Evolutionary conservation across 2,113 vertebrate genomes (phyloP).

Genomic region (Vidua macroura): DNA sequence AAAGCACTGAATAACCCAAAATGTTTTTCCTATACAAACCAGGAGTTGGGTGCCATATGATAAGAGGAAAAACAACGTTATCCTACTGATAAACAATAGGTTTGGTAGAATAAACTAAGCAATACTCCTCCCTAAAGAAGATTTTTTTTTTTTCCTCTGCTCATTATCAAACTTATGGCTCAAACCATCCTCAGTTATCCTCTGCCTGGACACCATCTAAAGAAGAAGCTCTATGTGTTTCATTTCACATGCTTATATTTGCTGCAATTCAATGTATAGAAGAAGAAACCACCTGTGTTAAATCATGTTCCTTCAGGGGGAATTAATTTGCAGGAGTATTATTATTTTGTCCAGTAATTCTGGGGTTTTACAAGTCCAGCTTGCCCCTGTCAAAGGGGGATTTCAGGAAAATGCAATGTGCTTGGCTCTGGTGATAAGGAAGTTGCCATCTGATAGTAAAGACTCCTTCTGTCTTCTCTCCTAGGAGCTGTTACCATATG

Average conservation of each 20-base stretch:
- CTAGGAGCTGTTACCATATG: neutral
- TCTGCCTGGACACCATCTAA: neutral
- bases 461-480: neutral
- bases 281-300: fast-evolving
- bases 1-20: neutral
- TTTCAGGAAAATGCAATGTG: neutral
- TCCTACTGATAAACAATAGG: neutral
- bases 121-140: neutral
- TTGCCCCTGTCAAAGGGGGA: neutral
- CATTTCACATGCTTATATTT: neutral
- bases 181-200: neutral
- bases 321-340: neutral
- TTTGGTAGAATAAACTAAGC: neutral
- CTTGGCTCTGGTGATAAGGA: neutral
- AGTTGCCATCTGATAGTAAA: neutral
- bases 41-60: neutral
- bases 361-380: neutral
- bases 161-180: neutral
- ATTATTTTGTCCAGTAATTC: neutral
- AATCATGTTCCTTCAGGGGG: neutral
- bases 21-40: neutral
- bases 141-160: neutral
- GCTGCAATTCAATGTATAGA: neutral
- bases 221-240: neutral
- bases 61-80: neutral